phyloP scores from a whole-genome alignment of 2,797 vertebrate genomes.

The Chloroceryle amazona region DNA sequence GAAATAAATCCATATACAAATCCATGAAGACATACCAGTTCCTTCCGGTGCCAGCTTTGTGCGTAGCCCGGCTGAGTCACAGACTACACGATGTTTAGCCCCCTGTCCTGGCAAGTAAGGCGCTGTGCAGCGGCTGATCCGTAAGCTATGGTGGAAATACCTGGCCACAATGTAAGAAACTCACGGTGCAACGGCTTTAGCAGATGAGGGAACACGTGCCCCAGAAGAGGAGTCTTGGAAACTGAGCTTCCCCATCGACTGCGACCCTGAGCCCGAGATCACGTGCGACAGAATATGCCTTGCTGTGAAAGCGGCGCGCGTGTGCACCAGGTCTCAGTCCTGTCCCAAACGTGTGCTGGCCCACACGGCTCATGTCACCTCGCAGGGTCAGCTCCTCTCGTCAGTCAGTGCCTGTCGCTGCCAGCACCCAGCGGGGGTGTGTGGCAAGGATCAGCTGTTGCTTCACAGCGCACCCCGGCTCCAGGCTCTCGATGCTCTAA shows the following conservation, averaged over 20 bases:
- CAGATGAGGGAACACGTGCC: conserved; percentile 27
- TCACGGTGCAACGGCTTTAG: conserved; percentile 45
- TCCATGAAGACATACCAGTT: conserved; percentile 23
- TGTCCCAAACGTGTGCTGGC: background rate
- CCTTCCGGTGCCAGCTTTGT: background rate
- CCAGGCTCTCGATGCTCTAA: background rate
- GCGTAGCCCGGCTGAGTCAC: background rate
- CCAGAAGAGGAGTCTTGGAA: conserved; percentile 51
- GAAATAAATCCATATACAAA: conserved; percentile 15
- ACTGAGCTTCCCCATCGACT: background rate
- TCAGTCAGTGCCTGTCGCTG: background rate
- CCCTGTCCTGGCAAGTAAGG: background rate
- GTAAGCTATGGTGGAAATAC: background rate
- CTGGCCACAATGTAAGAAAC: conserved; percentile 26
- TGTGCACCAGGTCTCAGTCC: background rate
- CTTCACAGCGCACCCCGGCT: background rate
- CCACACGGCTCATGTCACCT: background rate
- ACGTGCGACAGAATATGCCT: background rate
- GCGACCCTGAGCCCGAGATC: fast-evolving
- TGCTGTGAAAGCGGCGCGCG: background rate
- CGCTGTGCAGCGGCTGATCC: background rate
- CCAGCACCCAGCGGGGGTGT: background rate
- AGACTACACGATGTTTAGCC: background rate
- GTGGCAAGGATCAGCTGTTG: background rate
- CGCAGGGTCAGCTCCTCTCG: background rate